Evolutionary conservation across 1,140 invertebrate species (phyloP).

Genomic region (Macrostomum lignano): DNA sequence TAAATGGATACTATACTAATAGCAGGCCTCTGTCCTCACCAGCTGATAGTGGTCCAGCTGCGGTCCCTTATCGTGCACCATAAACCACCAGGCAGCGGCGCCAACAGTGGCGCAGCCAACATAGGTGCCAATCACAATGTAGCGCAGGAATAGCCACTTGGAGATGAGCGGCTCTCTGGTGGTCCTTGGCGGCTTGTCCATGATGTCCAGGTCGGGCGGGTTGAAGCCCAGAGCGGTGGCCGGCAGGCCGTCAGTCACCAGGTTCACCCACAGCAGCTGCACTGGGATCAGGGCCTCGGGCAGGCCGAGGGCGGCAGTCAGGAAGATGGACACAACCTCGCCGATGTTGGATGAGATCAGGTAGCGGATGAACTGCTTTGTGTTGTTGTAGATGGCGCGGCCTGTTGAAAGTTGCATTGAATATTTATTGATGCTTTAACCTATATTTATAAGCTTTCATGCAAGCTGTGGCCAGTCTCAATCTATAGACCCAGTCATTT

Average conservation of each 20-base stretch:
- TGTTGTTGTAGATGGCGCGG: conserved; percentile 95
- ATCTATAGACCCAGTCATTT: too few relatives aligned
- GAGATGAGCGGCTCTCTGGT: conserved; percentile 91
- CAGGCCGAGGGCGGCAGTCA: conserved; percentile 92
- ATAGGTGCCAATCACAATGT: conserved; percentile 60
- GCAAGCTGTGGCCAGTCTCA: too few relatives aligned
- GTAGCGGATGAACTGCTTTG: conserved; percentile 99
- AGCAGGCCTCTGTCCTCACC: too few relatives aligned
- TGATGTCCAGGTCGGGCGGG: conserved; percentile 95
- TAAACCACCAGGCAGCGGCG: conserved; percentile 95
- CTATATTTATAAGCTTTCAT: too few relatives aligned
- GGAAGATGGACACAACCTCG: conserved; percentile 60
- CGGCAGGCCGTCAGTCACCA: conserved; percentile 97
- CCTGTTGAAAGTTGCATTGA: too few relatives aligned
- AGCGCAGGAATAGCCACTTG: conserved; percentile 98
- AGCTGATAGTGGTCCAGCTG: conserved; percentile 84
- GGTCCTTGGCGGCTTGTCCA: conserved; percentile 82
- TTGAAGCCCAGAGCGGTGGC: conserved; percentile 98
- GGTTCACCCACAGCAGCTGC: conserved; percentile 94
- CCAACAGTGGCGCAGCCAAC: conserved; percentile 86
- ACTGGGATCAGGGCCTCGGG: conserved; percentile 97
- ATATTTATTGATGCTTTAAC: too few relatives aligned
- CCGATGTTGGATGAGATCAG: conserved; percentile 99
- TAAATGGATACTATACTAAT: too few relatives aligned
- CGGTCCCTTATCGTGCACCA: conserved; percentile 69